These are phyloP conservation scores for Tetramorium parvispinum DNA, from an alignment of 1,140 invertebrate genomes.

Conservation along the genomic window DNA sequence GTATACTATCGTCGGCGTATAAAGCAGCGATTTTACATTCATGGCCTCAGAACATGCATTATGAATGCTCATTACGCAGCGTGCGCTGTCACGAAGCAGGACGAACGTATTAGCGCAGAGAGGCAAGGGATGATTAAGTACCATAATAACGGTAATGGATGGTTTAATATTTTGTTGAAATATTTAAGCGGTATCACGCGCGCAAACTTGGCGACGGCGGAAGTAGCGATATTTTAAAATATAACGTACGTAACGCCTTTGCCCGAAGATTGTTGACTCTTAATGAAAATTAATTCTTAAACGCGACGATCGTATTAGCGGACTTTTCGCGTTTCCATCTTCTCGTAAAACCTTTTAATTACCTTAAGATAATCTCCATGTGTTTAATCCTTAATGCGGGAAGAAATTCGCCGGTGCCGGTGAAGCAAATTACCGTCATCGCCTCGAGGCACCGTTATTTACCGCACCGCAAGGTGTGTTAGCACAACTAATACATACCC, in stretches of 20 bases:
- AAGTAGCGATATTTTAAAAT: conserved; percentile 13
- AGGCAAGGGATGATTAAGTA: conserved; percentile 34
- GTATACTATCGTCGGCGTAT: background rate
- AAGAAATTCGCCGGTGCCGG: conserved; percentile 33
- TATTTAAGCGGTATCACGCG: conserved; percentile 12
- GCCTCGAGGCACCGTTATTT: conserved; percentile 39
- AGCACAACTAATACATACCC: conserved; percentile 19
- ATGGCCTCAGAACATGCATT: conserved; percentile 10
- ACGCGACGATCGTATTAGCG: background rate
- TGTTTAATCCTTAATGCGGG: conserved; percentile 36
- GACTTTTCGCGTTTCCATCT: background rate
- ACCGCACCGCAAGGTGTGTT: conserved; percentile 2
- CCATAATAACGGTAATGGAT: conserved; percentile 25
- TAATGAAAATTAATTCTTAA: conserved; percentile 16
- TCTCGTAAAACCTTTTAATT: background rate
- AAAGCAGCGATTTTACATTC: conserved; percentile 32
- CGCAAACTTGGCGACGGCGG: background rate
- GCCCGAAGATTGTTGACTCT: background rate
- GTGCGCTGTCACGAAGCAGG: conserved; percentile 23
- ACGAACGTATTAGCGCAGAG: conserved; percentile 35
- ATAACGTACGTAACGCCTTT: background rate
- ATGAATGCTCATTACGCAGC: conserved; percentile 29
- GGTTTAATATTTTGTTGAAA: conserved; percentile 45
- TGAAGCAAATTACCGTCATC: conserved; percentile 43
- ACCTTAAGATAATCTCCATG: conserved; percentile 10